Base-by-base conservation (phyloP, 2,113 vertebrate genomes). In the Petromus typicus region DNA sequence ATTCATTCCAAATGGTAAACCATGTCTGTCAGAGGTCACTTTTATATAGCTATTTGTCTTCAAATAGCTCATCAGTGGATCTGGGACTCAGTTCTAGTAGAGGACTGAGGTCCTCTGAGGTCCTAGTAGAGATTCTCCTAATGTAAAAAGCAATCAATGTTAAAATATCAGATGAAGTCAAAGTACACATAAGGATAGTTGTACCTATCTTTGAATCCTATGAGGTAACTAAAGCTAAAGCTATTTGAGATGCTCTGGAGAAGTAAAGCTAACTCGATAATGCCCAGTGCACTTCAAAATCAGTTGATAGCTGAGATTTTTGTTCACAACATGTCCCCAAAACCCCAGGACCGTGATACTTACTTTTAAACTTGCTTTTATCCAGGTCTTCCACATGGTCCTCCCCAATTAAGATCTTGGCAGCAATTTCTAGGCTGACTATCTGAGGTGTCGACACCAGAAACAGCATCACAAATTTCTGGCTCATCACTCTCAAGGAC, bases 301-400 rank as follows among this genome's bases (percentile, higher is more conserved):
- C 66, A 63, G 32, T 25, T 43, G 45, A 32, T 27, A 32, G 69
- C 18, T 0, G 34, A 90, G 40, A 82, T 34, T 37, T 51, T 10
- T n/a, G 48, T 82, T 90, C 48, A 67, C 25, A 40, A 78, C n/a
- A 14, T 90, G 91, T 37, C 51, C 89, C 56, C 18, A 89, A 91
- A 64, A 64, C 71, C 64, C 66, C 67, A 54, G 0, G 23, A 85
- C 56, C 43, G 1, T 51, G 86, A 86, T 89, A 97, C 99, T 99
- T 98, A 99, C 99, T 99, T 98, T 99, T 99, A 97, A 99, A 99
- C 97, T 99, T 99, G 99, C 99, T 99, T 98, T 99, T 99, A 98
- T 99, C 99, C 57, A 99, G 98, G 94, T 99, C 99, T 66, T 99
- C 98, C 27, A 98, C 98, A 27, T 99, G 99, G 97, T 99, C 99